Conservation (phyloP, 2,888 invertebrate genomes). For the Sericinus montela region DNA sequence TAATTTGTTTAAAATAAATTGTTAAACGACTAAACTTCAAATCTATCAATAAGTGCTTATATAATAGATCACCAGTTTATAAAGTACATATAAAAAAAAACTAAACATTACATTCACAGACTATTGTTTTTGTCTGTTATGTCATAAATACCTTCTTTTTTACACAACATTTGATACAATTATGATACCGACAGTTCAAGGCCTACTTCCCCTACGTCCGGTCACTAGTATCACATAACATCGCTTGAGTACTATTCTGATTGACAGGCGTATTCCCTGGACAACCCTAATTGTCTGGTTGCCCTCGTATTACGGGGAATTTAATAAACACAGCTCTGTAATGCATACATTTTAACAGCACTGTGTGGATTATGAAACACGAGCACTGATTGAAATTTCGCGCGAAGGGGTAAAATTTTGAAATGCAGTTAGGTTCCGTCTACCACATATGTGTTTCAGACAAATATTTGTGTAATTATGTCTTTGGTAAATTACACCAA, state of each 20-base stretch:
- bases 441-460: background rate
- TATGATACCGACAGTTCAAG: constrained; percentile 17
- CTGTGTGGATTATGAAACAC: constrained; percentile 48
- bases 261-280: constrained; percentile 62
- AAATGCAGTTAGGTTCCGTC: constrained; percentile 5
- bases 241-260: constrained; percentile 44
- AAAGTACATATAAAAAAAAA: no score
- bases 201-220: constrained; percentile 38
- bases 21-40: no score
- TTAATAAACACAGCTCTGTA: constrained; percentile 59
- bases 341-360: constrained; percentile 40
- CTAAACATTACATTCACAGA: no score
- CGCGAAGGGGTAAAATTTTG: constrained; percentile 34
- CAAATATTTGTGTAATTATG: background rate
- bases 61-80: no score
- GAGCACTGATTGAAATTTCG: constrained; percentile 50
- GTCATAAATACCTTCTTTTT: background rate
- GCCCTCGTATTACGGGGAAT: constrained; percentile 56
- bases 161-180: constrained; percentile 6
- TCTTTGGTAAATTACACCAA: no score
- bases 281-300: constrained; percentile 55
- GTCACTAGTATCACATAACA: constrained; percentile 46
- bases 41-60: no score
- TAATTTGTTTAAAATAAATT: no score
- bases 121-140: no score